Conservation (phyloP, 2,113 vertebrate species). For the Craseonycteris thonglongyai region DNA sequence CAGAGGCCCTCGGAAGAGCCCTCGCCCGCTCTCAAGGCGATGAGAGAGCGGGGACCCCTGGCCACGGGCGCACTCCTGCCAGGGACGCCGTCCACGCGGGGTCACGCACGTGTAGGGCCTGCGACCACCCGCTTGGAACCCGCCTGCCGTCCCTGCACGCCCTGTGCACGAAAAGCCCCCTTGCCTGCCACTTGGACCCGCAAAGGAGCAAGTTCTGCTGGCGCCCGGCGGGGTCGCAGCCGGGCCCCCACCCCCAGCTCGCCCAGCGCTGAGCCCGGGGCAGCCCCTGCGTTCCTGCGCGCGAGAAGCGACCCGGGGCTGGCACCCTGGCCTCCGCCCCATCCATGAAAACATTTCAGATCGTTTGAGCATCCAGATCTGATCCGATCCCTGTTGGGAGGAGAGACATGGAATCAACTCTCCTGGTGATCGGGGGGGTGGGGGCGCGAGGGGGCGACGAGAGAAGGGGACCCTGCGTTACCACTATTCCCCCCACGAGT, state of each 20-base stretch:
- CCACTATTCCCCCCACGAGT: not conserved
- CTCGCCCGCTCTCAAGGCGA: not conserved
- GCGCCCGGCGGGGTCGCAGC: not conserved
- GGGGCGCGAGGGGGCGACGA: accelerated
- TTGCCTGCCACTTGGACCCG: not conserved
- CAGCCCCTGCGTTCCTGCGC: not conserved
- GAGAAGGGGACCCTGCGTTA: not conserved
- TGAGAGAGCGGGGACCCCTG: not conserved
- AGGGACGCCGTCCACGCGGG: not conserved
- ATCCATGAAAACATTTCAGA: conserved; percentile 1
- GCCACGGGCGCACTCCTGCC: not conserved
- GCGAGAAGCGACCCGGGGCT: not conserved
- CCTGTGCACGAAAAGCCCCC: not conserved
- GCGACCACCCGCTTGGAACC: not conserved
- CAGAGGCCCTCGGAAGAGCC: not conserved
- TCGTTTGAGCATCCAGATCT: not conserved
- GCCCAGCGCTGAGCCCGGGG: not conserved
- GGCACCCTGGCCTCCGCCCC: not conserved
- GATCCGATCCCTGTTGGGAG: not conserved
- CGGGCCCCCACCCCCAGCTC: not conserved
- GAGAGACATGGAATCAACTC: not conserved
- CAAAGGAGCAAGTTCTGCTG: not conserved
- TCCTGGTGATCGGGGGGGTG: not conserved
- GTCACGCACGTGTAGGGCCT: not conserved
- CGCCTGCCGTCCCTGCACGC: not conserved